Conservation (phyloP, 2,113 vertebrate species). For the Lepisosteus oculatus region DNA sequence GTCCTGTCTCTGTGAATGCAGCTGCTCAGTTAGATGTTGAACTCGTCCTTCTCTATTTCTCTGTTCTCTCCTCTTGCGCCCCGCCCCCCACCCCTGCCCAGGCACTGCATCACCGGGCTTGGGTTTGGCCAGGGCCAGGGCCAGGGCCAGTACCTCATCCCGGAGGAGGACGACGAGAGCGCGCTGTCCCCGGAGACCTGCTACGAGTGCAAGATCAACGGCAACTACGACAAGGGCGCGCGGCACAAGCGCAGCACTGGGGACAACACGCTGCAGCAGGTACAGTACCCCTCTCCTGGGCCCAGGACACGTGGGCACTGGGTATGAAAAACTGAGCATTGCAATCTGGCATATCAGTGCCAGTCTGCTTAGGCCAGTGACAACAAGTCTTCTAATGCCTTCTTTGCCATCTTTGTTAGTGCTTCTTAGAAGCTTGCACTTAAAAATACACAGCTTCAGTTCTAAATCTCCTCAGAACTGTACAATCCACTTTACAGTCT, state of each 20-base stretch:
- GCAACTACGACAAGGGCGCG: slow-evolving; percentile 61
- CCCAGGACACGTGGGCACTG: neutral
- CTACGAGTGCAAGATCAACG: slow-evolving; percentile 92
- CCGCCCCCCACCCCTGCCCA: slow-evolving; percentile 38
- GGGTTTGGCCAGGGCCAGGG: slow-evolving; percentile 66
- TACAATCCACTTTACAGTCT: no score
- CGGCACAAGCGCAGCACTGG: slow-evolving; percentile 54
- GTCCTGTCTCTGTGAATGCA: no score
- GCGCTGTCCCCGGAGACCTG: slow-evolving; percentile 80
- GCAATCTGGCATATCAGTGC: neutral
- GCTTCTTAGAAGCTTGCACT: no score
- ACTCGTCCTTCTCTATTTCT: neutral
- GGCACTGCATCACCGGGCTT: slow-evolving; percentile 80
- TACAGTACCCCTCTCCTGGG: slow-evolving; percentile 28
- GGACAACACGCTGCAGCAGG: slow-evolving; percentile 58
- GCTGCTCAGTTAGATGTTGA: neutral
- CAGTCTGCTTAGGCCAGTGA: no score
- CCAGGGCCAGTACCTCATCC: slow-evolving; percentile 58
- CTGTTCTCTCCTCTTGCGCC: neutral
- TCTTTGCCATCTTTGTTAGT: no score
- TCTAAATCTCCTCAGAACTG: no score
- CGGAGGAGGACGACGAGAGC: slow-evolving; percentile 70
- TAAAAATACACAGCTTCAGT: no score
- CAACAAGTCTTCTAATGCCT: no score
- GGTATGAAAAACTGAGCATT: neutral